Base-by-base conservation (phyloP, 2,888 invertebrate species). In the Leptinotarsa tumamoca region DNA sequence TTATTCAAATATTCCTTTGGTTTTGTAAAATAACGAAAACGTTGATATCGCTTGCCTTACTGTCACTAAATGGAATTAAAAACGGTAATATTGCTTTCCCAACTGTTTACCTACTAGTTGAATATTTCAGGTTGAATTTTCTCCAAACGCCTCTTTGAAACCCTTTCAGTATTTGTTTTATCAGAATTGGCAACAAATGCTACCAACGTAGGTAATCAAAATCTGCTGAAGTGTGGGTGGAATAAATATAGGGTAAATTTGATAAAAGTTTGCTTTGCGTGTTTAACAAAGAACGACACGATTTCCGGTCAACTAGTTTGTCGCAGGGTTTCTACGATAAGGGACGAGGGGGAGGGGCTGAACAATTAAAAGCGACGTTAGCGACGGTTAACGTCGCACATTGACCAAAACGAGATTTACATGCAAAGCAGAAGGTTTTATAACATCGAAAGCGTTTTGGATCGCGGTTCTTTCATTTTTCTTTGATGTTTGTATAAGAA, bases 301-400 rank as follows among this genome's bases (percentile, higher is more conserved):
- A 83, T 84, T 85, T 86, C 86, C 86, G 86, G 85, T 84, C 84
- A 83, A 84, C 84, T 81, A 82, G 85, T 84, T 77, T 83, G 80
- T 80, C 81, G 81, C 78, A 68, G 71, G 72, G 68, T 56, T 18
- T 43, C 49, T 5, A 56, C 58, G 56, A 27, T 52, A 23, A 4
- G 27, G 33, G 69, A 33, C 54, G 74, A 70, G 71, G 77, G 72
- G 75, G 82, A 77, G 82, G 73, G 82, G 79, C 79, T 80, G 81
- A 81, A 83, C 85, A 85, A 86, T 86, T 86, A 85, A 86, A 85
- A 85, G 80, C 83, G 84, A 83, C 83, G 85, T 77, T 79, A 81
- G 83, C 84, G 83, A 82, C 83, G 83, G 68, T 75, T 67, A 56
- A 56, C 69, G 56, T 69, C 56, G 69, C 56, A 33, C 27, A 56